Evolutionary conservation across 2,888 invertebrate genomes (phyloP), one percentile per base, ranked within the genome.

Genomic region (Notodonta ziczac): DNA sequence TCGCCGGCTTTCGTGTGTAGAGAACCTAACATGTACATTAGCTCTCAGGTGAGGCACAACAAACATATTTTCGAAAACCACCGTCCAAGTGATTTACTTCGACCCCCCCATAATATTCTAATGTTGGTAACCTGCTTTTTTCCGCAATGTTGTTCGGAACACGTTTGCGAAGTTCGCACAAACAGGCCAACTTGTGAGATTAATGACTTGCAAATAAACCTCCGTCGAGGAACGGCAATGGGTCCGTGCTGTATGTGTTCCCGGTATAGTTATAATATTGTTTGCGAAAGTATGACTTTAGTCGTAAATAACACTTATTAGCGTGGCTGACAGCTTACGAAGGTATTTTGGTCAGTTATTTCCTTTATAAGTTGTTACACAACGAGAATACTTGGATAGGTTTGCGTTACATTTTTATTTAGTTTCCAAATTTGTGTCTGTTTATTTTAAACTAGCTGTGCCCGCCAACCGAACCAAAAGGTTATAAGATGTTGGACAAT

Each of bases 191-290:
- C 63, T 74, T 72, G 24, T 58, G 52, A 71, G 76, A 74, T 75
- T 74, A 73, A 74, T 71, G 75, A 69, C 63, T 62, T 57, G 70
- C 63, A 75, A 74, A 75, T 74, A 74, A 69, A 70, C 66, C 70
- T 62, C 62, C 61, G 7, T 32, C 46, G 67, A 58, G 67, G 59
- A 59, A 65, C 48, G 16, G 59, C 50, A 54, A 46, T 56, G 56
- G 59, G 54, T 12, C 42, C 10, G 4, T 46, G 13, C 1, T 44
- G 5, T 16, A 12, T 16, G 50, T 50, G n/a, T 50, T 8, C 0
- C 16, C 16, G 7, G 24, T 52, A 32, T 32, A 32, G 52, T 32
- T 52, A 52, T 32, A 52, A 52, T 32, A 16, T 52, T 52, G 52
- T 52, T 52, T 52, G 52, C 16, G 32, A 32, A 52, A 52, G 32